phyloP scores from a whole-genome alignment of 2,797 vertebrate species.

The Catamblyrhynchus diadema region DNA sequence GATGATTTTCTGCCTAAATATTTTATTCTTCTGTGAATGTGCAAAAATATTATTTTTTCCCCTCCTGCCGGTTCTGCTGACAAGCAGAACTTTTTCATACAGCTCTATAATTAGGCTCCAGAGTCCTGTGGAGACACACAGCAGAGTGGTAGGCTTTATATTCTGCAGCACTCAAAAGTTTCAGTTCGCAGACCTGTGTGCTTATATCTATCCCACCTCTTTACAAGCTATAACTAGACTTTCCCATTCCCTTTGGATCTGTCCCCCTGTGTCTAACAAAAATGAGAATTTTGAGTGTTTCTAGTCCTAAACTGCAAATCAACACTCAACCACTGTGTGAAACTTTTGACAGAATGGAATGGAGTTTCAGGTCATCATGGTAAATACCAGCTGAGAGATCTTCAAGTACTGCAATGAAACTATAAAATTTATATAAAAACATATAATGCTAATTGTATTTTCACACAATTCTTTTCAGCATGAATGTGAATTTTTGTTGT shows the following conservation, averaged over 20 bases:
- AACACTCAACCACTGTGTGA: neutral
- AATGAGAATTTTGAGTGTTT: constrained; percentile 13
- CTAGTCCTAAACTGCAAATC: neutral
- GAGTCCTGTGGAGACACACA: constrained; percentile 46
- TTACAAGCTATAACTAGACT: neutral
- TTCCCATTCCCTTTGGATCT: neutral
- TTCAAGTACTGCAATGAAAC: neutral
- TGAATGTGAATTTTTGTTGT: neutral
- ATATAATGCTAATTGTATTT: neutral
- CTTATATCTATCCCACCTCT: neutral
- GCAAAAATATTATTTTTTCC: constrained; percentile 20
- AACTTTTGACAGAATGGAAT: neutral
- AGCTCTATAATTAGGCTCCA: constrained; percentile 65
- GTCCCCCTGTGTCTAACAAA: neutral
- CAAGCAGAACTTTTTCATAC: constrained; percentile 47
- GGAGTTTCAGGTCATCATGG: neutral
- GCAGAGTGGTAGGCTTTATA: constrained; percentile 18
- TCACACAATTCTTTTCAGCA: neutral
- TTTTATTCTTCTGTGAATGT: constrained; percentile 61
- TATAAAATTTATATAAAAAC: neutral
- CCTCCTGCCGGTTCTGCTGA: constrained; percentile 50
- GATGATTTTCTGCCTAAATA: constrained; percentile 56
- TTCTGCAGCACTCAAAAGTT: constrained; percentile 1
- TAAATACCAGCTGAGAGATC: neutral
- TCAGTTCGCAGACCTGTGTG: neutral